These are phyloP conservation scores for Melanargia galathea DNA, from an alignment of 2,888 invertebrate species.

Conservation along the genomic window DNA sequence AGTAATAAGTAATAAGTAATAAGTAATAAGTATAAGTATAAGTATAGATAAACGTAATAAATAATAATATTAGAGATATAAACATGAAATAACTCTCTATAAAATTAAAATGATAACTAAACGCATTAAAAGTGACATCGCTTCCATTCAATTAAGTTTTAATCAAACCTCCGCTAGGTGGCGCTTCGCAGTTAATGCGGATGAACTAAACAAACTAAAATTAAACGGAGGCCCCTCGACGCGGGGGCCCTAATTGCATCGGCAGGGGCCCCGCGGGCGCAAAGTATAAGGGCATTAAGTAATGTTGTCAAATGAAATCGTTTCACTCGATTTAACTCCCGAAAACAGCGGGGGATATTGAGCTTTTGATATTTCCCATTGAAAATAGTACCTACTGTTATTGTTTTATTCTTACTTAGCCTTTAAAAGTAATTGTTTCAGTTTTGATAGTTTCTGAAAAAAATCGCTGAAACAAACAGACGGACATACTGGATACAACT, in stretches of 20 bases:
- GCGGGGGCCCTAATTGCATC: constrained; percentile 30
- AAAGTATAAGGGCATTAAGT: constrained; percentile 47
- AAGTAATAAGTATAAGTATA: too few species aligned
- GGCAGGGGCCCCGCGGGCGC: constrained; percentile 40
- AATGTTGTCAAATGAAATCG: constrained; percentile 56
- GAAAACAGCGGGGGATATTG: constrained; percentile 25
- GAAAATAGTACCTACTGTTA: too few species aligned
- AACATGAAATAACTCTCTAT: background rate
- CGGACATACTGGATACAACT: too few species aligned
- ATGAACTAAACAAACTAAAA: constrained; percentile 33
- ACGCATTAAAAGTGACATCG: constrained; percentile 16
- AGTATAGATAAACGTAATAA: too few species aligned
- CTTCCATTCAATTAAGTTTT: constrained; percentile 40
- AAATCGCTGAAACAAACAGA: too few species aligned
- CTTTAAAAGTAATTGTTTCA: too few species aligned
- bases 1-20: too few species aligned
- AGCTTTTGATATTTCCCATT: constrained; percentile 15
- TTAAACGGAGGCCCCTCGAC: constrained; percentile 27
- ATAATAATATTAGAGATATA: too few species aligned
- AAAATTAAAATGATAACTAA: constrained; percentile 12
- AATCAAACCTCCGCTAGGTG: constrained; percentile 40
- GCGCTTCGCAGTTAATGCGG: constrained; percentile 11
- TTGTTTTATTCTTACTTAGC: background rate
- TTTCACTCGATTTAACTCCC: constrained; percentile 63
- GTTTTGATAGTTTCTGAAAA: too few species aligned